These are phyloP conservation scores for Dilophus febrilis DNA, from an alignment of 2,888 invertebrate species.

Conservation along the genomic window DNA sequence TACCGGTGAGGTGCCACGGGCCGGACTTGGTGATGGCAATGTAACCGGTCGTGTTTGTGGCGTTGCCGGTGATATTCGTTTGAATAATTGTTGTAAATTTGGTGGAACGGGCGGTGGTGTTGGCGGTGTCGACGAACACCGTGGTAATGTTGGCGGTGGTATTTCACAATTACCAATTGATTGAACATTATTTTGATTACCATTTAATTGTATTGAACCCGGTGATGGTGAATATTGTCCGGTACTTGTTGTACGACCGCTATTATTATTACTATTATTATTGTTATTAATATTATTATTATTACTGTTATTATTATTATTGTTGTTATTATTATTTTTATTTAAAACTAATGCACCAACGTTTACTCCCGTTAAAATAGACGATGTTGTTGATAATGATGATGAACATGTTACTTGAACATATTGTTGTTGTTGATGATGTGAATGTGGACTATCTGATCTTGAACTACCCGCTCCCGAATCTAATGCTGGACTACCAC, in stretches of 20 bases:
- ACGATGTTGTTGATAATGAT: too few species aligned
- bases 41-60: conserved; percentile 40
- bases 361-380: too few species aligned
- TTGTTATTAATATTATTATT: too few species aligned
- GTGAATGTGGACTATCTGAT: conserved; percentile 69
- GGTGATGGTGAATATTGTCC: conserved; percentile 36
- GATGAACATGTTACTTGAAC: conserved; percentile 18
- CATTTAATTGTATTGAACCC: conserved; percentile 36
- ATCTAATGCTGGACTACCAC: conserved; percentile 74
- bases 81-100: conserved; percentile 52
- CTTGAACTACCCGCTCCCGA: conserved; percentile 78
- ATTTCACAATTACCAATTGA: conserved; percentile 27
- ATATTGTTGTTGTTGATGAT: conserved; percentile 34
- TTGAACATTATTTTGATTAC: conserved; percentile 13
- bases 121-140: conserved; percentile 51
- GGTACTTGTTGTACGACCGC: conserved; percentile 27
- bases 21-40: conserved; percentile 30
- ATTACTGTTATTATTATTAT: conserved; percentile 9
- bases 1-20: conserved; percentile 59
- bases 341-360: too few species aligned
- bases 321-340: too few species aligned
- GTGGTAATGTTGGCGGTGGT: conserved; percentile 59
- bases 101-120: conserved; percentile 45
- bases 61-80: conserved; percentile 60
- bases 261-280: conserved; percentile 14